Conservation (phyloP, 2,888 invertebrate species). For the Rhorus exstirpatorius region DNA sequence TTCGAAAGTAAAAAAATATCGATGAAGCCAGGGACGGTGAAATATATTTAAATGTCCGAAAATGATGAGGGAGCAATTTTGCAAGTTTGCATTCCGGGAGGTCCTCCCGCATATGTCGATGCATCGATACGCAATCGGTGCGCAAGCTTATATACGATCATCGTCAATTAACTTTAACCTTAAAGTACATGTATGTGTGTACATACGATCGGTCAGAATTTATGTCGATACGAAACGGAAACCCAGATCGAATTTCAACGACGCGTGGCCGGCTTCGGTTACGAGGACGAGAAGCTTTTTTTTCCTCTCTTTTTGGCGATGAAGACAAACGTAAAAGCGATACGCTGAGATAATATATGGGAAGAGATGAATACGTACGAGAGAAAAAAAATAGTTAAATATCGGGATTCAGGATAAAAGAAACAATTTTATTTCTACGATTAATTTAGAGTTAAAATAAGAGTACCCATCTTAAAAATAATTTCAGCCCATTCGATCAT, state of each 20-base stretch:
- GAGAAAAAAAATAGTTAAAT: constrained; percentile 20
- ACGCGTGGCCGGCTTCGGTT: constrained; percentile 65
- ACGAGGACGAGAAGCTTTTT: constrained; percentile 59
- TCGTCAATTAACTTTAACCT: constrained; percentile 69
- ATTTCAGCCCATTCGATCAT: no score
- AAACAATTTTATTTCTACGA: constrained; percentile 24
- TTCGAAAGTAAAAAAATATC: no score
- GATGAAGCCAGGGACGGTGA: no score
- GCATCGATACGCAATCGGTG: constrained; percentile 41
- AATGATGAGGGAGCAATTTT: constrained; percentile 17
- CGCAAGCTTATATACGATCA: constrained; percentile 67
- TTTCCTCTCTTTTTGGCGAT: not conserved
- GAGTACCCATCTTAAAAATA: no score
- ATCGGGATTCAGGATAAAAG: constrained; percentile 2
- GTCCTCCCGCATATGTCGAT: constrained; percentile 22
- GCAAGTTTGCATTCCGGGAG: constrained; percentile 12
- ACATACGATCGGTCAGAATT: constrained; percentile 71
- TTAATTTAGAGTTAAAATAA: no score
- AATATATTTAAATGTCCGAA: not conserved
- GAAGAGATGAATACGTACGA: constrained; percentile 47
- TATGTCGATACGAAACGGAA: constrained; percentile 70
- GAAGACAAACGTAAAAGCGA: constrained; percentile 53
- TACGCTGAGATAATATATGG: constrained; percentile 35
- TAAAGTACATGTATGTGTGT: constrained; percentile 15
- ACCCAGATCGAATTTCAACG: constrained; percentile 77